A percentile compares a stretch with the other conserved stretches of the same genome.
Evolutionary conservation across 2,113 vertebrate genomes (phyloP).

Genomic region (Callaeas wilsoni): DNA sequence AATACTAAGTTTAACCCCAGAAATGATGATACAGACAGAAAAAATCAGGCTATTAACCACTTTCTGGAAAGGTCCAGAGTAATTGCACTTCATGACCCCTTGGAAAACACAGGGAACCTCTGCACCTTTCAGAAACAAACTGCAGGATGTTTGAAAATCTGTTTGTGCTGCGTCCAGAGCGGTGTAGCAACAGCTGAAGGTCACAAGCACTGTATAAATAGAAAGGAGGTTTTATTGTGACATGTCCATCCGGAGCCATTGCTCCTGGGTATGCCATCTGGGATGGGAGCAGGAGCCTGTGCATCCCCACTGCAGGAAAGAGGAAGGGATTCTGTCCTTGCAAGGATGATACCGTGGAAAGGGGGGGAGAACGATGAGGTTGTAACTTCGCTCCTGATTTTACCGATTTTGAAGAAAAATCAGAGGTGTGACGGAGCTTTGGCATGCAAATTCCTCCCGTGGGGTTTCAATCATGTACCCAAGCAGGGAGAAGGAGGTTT

Average conservation of each 20-base stretch:
- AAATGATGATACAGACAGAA: not conserved
- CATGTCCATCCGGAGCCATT: conserved; percentile 21
- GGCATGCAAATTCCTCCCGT: not conserved
- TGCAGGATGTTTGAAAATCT: not conserved
- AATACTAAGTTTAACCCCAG: conserved; percentile 39
- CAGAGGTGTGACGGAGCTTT: not conserved
- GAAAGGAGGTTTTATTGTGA: conserved; percentile 19
- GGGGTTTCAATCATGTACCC: not conserved
- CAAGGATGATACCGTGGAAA: not conserved
- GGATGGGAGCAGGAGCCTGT: not conserved
- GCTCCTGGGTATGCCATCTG: conserved; percentile 46
- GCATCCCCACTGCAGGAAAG: not conserved
- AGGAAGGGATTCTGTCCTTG: not conserved
- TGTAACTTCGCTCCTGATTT: not conserved
- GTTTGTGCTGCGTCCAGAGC: not conserved
- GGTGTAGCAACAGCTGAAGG: conserved; percentile 37
- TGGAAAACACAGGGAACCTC: not conserved
- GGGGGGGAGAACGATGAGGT: accelerated
- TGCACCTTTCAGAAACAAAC: not conserved
- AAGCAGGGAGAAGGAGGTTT: not conserved
- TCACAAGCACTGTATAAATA: conserved; percentile 20
- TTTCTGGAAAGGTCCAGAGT: not conserved
- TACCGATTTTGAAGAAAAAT: not conserved
- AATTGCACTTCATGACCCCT: not conserved
- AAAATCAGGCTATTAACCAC: not conserved